A percentile compares a stretch with the other conserved stretches of the same genome.
These are phyloP conservation scores for Brachionus angularis DNA, from an alignment of 1,140 invertebrate genomes.

Conservation along the genomic window DNA sequence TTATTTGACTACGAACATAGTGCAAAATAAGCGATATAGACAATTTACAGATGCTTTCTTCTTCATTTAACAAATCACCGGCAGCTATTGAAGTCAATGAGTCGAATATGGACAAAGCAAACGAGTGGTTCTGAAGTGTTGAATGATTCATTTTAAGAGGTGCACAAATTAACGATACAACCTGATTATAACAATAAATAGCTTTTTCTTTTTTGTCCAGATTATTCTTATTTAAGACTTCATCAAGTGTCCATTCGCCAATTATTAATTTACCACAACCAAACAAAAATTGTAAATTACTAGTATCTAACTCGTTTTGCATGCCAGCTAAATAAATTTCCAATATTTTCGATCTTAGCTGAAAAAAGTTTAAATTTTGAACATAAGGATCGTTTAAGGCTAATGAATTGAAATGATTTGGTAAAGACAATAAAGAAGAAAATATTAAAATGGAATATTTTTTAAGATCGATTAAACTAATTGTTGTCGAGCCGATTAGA, in stretches of 20 bases:
- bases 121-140: slow-evolving; percentile 42
- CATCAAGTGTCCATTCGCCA: slow-evolving; percentile 33
- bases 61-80: background rate
- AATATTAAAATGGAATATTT: slow-evolving; percentile 83
- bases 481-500: background rate
- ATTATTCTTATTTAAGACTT: background rate
- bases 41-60: background rate
- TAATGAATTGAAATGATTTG: slow-evolving; percentile 75
- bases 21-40: slow-evolving; percentile 32
- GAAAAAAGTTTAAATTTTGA: background rate
- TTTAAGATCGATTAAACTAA: slow-evolving; percentile 66
- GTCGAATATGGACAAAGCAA: slow-evolving; percentile 38
- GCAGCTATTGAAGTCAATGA: slow-evolving; percentile 3
- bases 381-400: background rate
- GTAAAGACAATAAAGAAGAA: slow-evolving; percentile 79
- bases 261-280: slow-evolving; percentile 30
- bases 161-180: slow-evolving; percentile 39
- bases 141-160: slow-evolving; percentile 9
- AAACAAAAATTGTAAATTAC: slow-evolving; percentile 11
- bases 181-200: slow-evolving; percentile 38
- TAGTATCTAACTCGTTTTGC: background rate
- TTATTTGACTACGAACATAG: slow-evolving; percentile 41
- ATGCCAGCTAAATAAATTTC: slow-evolving; percentile 11
- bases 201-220: slow-evolving; percentile 41
- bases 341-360: background rate